phyloP scores from a whole-genome alignment of 2,797 vertebrate species.

The Coregonus suidteri region DNA sequence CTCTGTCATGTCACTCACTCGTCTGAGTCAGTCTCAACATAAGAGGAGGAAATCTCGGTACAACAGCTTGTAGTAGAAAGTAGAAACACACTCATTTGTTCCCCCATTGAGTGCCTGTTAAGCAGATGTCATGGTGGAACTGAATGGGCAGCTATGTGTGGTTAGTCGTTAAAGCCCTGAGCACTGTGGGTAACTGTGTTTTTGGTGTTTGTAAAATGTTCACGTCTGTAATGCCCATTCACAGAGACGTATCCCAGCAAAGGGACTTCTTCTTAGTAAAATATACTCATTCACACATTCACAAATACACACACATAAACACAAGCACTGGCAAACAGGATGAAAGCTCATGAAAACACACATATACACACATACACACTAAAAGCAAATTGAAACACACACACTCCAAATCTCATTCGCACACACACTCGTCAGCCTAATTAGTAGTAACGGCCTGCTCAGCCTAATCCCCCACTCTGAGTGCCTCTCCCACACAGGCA shows the following conservation, averaged over 20 bases:
- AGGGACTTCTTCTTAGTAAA: too few species aligned
- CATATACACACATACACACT: background rate
- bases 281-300: background rate
- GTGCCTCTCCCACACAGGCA: slow-evolving; percentile 51
- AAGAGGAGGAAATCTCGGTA: too few species aligned
- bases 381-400: background rate
- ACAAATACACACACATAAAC: slow-evolving; percentile 20
- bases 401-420: slow-evolving; percentile 33
- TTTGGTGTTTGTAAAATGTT: background rate
- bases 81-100: background rate
- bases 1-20: background rate
- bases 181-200: background rate
- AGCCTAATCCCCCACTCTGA: slow-evolving; percentile 74
- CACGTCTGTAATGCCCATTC: background rate
- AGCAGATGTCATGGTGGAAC: background rate
- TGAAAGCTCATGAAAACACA: background rate
- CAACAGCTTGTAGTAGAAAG: background rate
- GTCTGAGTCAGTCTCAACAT: too few species aligned
- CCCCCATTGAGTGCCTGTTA: background rate
- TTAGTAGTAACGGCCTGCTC: slow-evolving; percentile 78
- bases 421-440: slow-evolving; percentile 71
- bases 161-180: background rate
- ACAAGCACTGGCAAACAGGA: too few species aligned
- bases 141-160: background rate
- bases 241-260: background rate